Evolutionary conservation across 53 echinoderm and acorn worm genomes (phyloP), one percentile per base, ranked within the genome.

Genomic region (Actinopyga echinites): DNA sequence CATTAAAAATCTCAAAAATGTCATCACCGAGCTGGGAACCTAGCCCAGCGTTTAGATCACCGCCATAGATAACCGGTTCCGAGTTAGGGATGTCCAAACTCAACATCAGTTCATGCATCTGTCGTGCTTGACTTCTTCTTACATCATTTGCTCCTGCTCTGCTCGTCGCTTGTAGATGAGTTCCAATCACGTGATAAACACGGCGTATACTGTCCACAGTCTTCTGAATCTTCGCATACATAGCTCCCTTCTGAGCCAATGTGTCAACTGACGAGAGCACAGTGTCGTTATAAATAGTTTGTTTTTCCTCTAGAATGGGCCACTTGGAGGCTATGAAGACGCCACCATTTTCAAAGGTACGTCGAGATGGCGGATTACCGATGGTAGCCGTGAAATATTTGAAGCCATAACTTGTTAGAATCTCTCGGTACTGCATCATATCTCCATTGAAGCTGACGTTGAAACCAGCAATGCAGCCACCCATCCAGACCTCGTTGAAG

Each of bases 241-340:
- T 87, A 3, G 79, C 93, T 1, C 96, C 96, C 74, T 95, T 95
- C 9, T 86, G 91, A 13, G 96, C 82, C 25, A 93, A 38, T 15
- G 65, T 67, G 61, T 93, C 96, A 1, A 91, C 82, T 3, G 96
- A 89, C 28, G 63, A 83, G 8, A 5, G 2, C 5, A 80, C 85
- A 8, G 87, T 73, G 17, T 78, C 80, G 6, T 85, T 83, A 45
- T 86, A 95, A 23, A 95, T 84, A 19, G 19, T 69, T 24, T 89
- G 87, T 19, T 84, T 83, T 63, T 93, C 87, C 23, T 44, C 62
- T 25, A 93, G 11, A 31, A 95, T 95, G 26, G 96, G 96, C 96
- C 96, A 95, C 3, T 93, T 89, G 29, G 96, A 95, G 5, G 96
- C 93, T 52, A 95, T 90, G 40, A 93, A 93, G 15, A 95, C 93